Base-by-base conservation (phyloP, 2,113 vertebrate species). In the Odontesthes bonariensis region DNA sequence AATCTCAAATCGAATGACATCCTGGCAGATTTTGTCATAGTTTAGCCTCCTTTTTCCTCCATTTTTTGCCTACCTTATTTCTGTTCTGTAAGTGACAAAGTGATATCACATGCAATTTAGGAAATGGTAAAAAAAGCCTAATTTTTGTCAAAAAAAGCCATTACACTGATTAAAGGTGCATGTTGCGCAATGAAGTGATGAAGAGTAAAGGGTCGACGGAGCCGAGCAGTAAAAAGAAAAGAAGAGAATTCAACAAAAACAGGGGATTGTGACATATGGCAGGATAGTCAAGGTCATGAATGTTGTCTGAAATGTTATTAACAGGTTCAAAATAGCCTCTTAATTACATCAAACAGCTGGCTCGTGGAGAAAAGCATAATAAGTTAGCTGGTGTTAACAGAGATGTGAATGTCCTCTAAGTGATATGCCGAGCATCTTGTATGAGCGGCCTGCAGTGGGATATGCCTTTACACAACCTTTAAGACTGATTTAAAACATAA, bases 311-410 rank as follows among this genome's bases (percentile, higher is more conserved):
- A 55, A 83, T 78, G 60, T 66, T 69, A 67, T 61, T 53, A 78
- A 69, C 57, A 55, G 70, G 61, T 67, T 81, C 33, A 42, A 69
- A 80, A 84, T 31, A 13, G 68, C 69, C 69, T 72, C 62, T 70
- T 84, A 78, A 87, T 83, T 73, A 70, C 56, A 75, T 53, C 51
- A 71, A 81, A 76, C 79, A 85, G 74, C 79, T 85, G 86, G 53
- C 8, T 38, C 5, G 14, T 6, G 61, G 56, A 60, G 66, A 46
- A 23, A 40, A 73, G 67, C 16, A 57, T 52, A 23, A 11, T 1
- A 6, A 44, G 42, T 16, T 5, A 42, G 12, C 40, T 42, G 3
- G 22, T 0, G 12, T 6, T 35, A 42, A 58, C 44, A 63, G 16
- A 42, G 51, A 40, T 60, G 67, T 55, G 55, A 3, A 47, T 38